A percentile compares a stretch with the other conserved stretches of the same genome.
Evolutionary conservation across 2,797 vertebrate genomes (phyloP).

Genomic region (Erethizon dorsatum): DNA sequence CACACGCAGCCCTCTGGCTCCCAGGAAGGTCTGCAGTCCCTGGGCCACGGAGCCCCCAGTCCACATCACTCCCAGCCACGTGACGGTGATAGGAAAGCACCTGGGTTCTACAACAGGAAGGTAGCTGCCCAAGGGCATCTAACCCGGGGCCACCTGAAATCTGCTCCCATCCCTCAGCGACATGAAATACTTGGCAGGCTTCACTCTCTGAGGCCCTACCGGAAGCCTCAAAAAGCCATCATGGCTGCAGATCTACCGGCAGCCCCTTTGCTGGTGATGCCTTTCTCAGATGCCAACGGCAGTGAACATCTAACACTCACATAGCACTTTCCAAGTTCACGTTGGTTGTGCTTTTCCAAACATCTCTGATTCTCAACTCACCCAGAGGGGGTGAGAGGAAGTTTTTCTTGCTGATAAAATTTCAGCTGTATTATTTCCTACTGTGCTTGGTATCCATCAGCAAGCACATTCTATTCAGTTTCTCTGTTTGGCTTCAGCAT

Average conservation of each 20-base stretch:
- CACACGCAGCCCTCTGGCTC: neutral
- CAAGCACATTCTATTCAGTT: slow-evolving; percentile 8
- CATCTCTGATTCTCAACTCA: neutral
- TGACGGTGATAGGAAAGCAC: neutral
- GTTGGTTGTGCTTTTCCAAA: neutral
- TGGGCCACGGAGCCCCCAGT: neutral
- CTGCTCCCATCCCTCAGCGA: neutral
- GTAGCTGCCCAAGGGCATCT: neutral
- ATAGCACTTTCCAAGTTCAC: neutral
- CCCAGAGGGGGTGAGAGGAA: neutral
- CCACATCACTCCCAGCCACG: rapidly evolving
- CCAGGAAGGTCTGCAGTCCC: rapidly evolving
- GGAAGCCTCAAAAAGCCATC: neutral
- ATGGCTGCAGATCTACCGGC: neutral
- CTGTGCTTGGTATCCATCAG: neutral
- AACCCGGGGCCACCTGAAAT: neutral
- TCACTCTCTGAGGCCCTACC: neutral
- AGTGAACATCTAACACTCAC: neutral
- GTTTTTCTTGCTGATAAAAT: neutral
- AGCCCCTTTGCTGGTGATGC: no score
- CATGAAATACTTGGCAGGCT: neutral
- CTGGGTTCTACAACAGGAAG: neutral
- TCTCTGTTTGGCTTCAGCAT: neutral
- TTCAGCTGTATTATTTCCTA: neutral
- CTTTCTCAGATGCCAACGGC: slow-evolving; percentile 6